phyloP scores from a whole-genome alignment of 2,113 vertebrate genomes.

The Microcebus tavaratra region DNA sequence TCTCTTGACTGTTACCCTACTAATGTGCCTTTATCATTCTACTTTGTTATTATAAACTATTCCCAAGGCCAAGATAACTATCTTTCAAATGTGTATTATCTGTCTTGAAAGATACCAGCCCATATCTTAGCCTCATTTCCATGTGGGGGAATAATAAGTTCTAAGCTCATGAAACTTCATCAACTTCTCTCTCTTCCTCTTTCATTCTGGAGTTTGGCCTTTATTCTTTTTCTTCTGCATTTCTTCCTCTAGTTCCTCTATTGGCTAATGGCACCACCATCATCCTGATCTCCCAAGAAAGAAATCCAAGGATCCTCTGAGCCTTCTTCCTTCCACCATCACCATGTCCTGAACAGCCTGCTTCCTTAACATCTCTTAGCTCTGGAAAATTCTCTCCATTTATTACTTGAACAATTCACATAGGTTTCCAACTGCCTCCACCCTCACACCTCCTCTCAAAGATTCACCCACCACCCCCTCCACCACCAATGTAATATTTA shows the following conservation, averaged over 20 bases:
- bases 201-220: neutral
- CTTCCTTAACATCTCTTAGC: neutral
- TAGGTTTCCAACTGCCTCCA: neutral
- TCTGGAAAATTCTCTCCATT: neutral
- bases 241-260: neutral
- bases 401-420: neutral
- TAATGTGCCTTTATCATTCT: neutral
- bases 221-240: neutral
- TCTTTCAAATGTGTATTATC: neutral
- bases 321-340: neutral
- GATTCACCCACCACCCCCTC: neutral
- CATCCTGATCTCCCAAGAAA: neutral
- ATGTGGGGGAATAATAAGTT: neutral
- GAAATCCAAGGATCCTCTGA: neutral
- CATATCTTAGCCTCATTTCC: neutral
- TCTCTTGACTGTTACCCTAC: neutral
- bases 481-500: neutral
- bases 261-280: neutral
- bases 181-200: neutral
- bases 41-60: slow-evolving; percentile 17
- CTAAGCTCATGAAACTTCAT: neutral
- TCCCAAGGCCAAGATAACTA: neutral
- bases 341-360: neutral
- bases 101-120: slow-evolving; percentile 9
- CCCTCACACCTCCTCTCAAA: neutral